Evolutionary conservation across 2,888 invertebrate genomes (phyloP), one percentile per base, ranked within the genome.

Genomic region (Dichetophora obliterata): DNA sequence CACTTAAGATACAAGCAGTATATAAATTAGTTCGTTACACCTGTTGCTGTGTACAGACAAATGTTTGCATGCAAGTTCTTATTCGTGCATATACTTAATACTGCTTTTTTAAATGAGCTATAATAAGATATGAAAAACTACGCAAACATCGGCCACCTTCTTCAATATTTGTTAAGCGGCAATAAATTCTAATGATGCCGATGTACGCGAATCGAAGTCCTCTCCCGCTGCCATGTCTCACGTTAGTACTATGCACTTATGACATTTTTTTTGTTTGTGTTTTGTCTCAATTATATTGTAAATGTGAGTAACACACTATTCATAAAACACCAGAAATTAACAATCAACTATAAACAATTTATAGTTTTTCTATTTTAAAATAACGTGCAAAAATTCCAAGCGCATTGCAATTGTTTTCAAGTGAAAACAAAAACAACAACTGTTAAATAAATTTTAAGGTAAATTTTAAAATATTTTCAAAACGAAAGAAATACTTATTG

Each of bases 91-190:
- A 1, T 37, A 43, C 43, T 14, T 3, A 43, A 61, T 61, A 16
- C 19, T 22, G 19, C 54, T 19, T 61, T 24, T 61, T 24, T 63
- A 8, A 63, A 63, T 27, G 14, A 6, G n/a, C 19, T 34, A 63
- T 63, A 63, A 34, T n/a, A n/a, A 63, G 34, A 63, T 34, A 16
- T 14, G 16, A 34, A n/a, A 63, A 63, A 63, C 6, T 19, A 34
- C 34, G 14, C 16, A 14, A 27, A 63, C 68, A 22, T 34, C 57
- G 71, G 19, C 11, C 31, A 57, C 57, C 75, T 79, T 78, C 77
- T n/a, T n/a, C n/a, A n/a, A n/a, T 48, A 43, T 14, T 63, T 66
- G 52, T 80, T 70, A 81, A 81, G 57, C 81, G 78, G 81, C 80
- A 81, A 81, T 81, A 81, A 81, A 76, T 76, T 79, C 75, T 52